Percentiles rank a stretch among this genome's conserved stretches.
Conservation (phyloP, 2,797 vertebrate genomes). For the Pipistrellus kuhlii region DNA sequence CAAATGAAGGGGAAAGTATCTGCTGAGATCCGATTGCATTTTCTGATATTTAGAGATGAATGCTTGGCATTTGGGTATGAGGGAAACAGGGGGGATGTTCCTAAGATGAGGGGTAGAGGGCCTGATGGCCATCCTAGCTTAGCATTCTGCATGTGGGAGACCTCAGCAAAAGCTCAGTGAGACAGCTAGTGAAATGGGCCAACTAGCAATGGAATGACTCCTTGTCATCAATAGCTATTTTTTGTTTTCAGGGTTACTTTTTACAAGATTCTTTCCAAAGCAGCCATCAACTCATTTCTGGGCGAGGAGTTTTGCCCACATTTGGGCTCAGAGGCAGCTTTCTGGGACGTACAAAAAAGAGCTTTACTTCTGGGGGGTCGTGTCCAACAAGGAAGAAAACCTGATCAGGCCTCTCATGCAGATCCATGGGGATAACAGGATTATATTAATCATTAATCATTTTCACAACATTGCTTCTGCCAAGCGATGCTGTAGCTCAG, state of each 20-base stretch:
- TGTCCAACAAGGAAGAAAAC: slow-evolving; percentile 49
- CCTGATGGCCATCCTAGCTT: too few relatives aligned
- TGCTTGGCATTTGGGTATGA: not conserved
- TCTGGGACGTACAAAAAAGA: not conserved
- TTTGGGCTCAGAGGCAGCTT: not conserved
- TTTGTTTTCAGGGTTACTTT: slow-evolving; percentile 10
- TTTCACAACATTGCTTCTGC: not conserved
- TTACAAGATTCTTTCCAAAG: not conserved
- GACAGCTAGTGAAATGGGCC: not conserved
- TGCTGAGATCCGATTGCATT: not conserved
- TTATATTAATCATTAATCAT: slow-evolving; percentile 48
- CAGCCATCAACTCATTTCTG: not conserved
- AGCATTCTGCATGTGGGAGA: not conserved
- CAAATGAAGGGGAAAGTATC: not conserved
- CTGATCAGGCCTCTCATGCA: not conserved
- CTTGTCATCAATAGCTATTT: not conserved
- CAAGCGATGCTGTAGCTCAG: not conserved
- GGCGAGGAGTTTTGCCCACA: not conserved
- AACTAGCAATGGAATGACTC: not conserved
- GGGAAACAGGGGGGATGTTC: too few relatives aligned
- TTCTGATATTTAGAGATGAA: slow-evolving; percentile 5
- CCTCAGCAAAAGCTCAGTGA: not conserved
- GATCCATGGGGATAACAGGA: not conserved
- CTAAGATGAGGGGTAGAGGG: fast-evolving
- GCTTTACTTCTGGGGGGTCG: not conserved